Evolutionary conservation across 2,113 vertebrate species (phyloP), one percentile per base, ranked within the genome.

Genomic region (Argyrosomus japonicus): DNA sequence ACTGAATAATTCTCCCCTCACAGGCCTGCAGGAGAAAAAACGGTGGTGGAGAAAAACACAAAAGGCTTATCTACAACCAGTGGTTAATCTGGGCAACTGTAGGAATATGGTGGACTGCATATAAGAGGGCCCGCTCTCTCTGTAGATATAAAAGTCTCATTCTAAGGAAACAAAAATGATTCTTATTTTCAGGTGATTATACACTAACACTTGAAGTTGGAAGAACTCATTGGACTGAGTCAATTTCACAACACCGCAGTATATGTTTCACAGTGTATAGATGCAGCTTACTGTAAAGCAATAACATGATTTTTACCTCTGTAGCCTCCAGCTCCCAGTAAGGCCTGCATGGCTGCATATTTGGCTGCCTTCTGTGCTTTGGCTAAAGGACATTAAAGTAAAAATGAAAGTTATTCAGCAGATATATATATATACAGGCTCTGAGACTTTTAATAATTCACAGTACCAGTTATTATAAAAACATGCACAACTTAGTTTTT

Each of bases 351-450:
- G 61, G 93, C 93, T 86, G 92, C 93, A 68, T 93, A 94, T 86
- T 95, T 95, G 83, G 93, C 93, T 65, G 93, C 93, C 50, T 88
- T 93, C 91, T 94, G 95, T 84, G 93, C 92, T 65, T 93, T 93
- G 1, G 93, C 95, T 95, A 67, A 32, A 78, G 5, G 21, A 83
- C 21, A 84, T 45, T 2, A 32, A 86, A 53, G 27, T 40, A 32
- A 79, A 87, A 40, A 40, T 0, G 10, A 57, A 1, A 4, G 1
- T 70, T 43, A 84, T 29, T 48, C 1, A 58, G 8, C 47, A 79
- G 12, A 58, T 45, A 63, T 27, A 19, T 15, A 5, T 32, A 27
- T 40, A 43, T 43, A 19, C 61, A 50, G 32, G 15, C 15, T 32
- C n/a, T 53, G 7, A 53, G 19, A 21, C 8, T 56, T 23, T 23